Base-by-base conservation (phyloP, 2,113 vertebrate genomes). In the Colossoma macropomum region DNA sequence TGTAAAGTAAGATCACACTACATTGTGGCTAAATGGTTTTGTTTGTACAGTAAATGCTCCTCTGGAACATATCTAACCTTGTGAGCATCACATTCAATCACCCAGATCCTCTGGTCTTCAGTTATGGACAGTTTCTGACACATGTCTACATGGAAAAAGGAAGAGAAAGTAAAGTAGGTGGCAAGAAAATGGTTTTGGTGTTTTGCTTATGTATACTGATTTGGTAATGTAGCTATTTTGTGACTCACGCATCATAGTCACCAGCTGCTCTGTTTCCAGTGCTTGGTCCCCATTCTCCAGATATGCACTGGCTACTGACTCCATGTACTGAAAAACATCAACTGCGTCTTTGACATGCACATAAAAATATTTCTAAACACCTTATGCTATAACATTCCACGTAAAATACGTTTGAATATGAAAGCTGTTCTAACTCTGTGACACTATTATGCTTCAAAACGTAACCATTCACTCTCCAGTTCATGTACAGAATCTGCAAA, bases 201-300 rank as follows among this genome's bases (percentile, higher is more conserved):
- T 10, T 60, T 56, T 38, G 4, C 27, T 54, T 15, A 5, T n/a
- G 50, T 60, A n/a, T 38, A 62, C 32, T 21, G 65, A 0, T 4
- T 45, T 70, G 17, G 63, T 17, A 21, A 2, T 65, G 34, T 28
- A 23, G 15, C 11, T n/a, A n/a, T 11, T 83, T 38, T 25, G 54
- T 84, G 60, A 90, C 95, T 96, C 90, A 97, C 96, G 96, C 8
- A 93, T 95, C 94, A 97, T 93, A 63, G 95, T 96, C 90, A 97
- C 93, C 85, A 98, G 89, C 82, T 94, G 94, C 88, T 96, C 96
- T 80, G 90, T 85, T 8, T 93, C 89, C 85, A 95, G 93, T 0
- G 91, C 88, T 52, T 95, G 91, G 65, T 96, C 95, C 9, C 93
- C 89, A 0, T 90, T 93, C 7, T 91, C 89, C 3, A 96, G 89